Evolutionary conservation across 2,888 invertebrate species (phyloP), one percentile per base, ranked within the genome.

Genomic region (Drosophila neotestacea): DNA sequence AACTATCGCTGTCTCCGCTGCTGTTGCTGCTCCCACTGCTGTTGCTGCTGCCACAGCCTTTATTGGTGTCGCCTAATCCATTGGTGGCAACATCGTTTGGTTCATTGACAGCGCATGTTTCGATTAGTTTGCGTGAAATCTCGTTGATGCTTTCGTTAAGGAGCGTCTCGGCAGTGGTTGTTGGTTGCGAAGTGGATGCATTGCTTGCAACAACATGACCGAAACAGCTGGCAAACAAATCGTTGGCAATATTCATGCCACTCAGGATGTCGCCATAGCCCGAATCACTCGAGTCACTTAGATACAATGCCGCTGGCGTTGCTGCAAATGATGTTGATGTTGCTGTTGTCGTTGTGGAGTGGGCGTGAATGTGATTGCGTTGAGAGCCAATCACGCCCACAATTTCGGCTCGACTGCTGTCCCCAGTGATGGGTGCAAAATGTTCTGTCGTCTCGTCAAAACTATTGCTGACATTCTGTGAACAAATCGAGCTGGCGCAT

Each of bases 111-210:
- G 90, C 91, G 51, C 93, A 91, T n/a, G 92, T 92, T 83, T 92
- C 92, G 83, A 92, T 92, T 50, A 92, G 85, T 85, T 92, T 92
- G 64, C 91, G 91, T 30, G 93, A 93, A 74, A 92, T 92, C 85
- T 92, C 92, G 71, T 92, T 93, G 65, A 92, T 92, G 65, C 92
- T 92, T 73, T 91, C 92, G 48, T 91, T 91, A 27, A 92, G 80
- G 51, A 93, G 76, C n/a, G 92, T 90, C 70, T 92, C 84, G 7
- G 83, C 83, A 28, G 47, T 44, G 41, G 61, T 46, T 27, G 34
- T 34, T 27, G 34, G 41, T 36, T 42, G 22, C 10, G 42, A 22
- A n/a, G 13, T 62, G 39, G 36, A 28, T 28, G 11, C 41, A n/a
- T 11, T 39, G 39, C 7, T 16, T 28, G 46, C 11, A 16, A 36